Evolutionary conservation across 2,797 vertebrate species (phyloP).

Genomic region (Ficedula albicollis): DNA sequence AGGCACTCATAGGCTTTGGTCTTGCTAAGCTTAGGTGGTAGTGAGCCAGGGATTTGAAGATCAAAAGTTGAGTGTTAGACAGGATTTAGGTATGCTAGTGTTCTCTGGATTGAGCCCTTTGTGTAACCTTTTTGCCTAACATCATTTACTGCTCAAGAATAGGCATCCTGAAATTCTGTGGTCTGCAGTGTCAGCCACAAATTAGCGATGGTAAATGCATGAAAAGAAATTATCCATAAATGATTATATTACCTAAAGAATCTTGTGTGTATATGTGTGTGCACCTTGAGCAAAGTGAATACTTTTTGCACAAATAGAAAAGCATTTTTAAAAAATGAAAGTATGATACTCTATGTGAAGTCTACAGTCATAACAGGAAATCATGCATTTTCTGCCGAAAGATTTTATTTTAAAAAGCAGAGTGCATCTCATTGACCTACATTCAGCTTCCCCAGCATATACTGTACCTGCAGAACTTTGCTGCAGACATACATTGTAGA

Average conservation of each 20-base stretch:
- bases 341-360: slow-evolving; percentile 29
- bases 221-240: slow-evolving; percentile 12
- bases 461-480: slow-evolving; percentile 69
- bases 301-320: not conserved
- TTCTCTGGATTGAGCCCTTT: not conserved
- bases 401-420: slow-evolving; percentile 63
- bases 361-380: slow-evolving; percentile 75
- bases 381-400: slow-evolving; percentile 67
- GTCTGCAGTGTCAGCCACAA: not conserved
- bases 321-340: not conserved
- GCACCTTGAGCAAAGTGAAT: not conserved
- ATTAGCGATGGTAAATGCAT: not conserved
- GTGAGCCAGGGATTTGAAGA: slow-evolving; percentile 15
- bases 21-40: not conserved
- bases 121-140: slow-evolving; percentile 10
- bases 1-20: not conserved
- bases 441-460: slow-evolving; percentile 64
- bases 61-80: not conserved
- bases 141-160: slow-evolving; percentile 20
- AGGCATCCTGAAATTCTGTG: slow-evolving; percentile 52
- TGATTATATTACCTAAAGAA: not conserved
- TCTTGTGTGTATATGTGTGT: not conserved
- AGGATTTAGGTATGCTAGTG: not conserved
- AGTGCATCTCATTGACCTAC: slow-evolving; percentile 78
- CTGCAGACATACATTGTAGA: slow-evolving; percentile 51